Evolutionary conservation across 2,888 invertebrate genomes (phyloP), one percentile per base, ranked within the genome.

Genomic region (Lingula anatina): DNA sequence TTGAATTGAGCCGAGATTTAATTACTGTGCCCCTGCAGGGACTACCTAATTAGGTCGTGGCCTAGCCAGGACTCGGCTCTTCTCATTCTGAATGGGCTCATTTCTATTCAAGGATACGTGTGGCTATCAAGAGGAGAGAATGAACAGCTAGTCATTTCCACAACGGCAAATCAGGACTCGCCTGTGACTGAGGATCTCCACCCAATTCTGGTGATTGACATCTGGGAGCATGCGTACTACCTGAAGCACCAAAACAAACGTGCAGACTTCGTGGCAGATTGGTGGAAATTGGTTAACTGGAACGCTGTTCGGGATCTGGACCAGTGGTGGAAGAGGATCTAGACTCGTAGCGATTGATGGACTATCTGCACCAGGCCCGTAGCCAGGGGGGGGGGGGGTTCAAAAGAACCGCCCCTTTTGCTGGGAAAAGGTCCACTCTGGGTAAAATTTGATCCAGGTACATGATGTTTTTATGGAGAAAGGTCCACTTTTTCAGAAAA

Each of bases 151-250:
- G 46, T 60, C 5, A 59, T 71, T 38, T 45, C 57, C 1, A 59
- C 60, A 15, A 64, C 70, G 24, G 46, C 54, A 47, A 69, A 71
- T 52, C 70, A 71, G 59, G 68, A 71, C 51, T 66, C 60, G 24
- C 69, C 70, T 3, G 47, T 71, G 20, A 55, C 58, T 20, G 38
- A 57, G 26, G 60, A 56, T 5, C 56, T 66, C 21, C 48, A 51
- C 24, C 71, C 71, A 24, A 50, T 71, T 15, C 56, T 71, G 18
- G 68, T 65, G 12, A 49, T 71, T 7, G 71, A 71, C 49, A 54
- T 71, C 1, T 71, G 71, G 71, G 71, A 71, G 48, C 71, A 71
- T 54, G 65, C 71, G 1, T 71, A 70, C 51, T 68, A 69, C 47
- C 50, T 70, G 15, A 67, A 66, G 49, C 60, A 68, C 46, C 64